Evolutionary conservation across 1,140 invertebrate species (phyloP).

Genomic region (Formica exsecta): DNA sequence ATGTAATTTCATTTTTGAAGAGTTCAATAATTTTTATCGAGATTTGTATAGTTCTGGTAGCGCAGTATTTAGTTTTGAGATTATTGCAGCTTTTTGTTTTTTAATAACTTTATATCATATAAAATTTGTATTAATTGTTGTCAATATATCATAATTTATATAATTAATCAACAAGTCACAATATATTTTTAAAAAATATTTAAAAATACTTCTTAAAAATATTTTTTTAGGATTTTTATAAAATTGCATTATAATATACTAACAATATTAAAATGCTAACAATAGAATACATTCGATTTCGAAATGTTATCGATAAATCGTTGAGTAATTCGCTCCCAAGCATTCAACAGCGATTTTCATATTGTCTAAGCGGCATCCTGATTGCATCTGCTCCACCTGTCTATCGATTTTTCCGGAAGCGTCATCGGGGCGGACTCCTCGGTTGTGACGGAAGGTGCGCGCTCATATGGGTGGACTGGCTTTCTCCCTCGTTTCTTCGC

Average conservation of each 20-base stretch:
- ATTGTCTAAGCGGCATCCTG: constrained; percentile 37
- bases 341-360: constrained; percentile 2
- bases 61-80: not conserved
- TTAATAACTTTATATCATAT: not conserved
- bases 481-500: constrained; percentile 64
- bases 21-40: too few relatives aligned
- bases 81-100: not conserved
- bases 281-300: not conserved
- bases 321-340: not conserved
- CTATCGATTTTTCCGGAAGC: constrained; percentile 78
- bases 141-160: not conserved
- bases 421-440: constrained; percentile 33
- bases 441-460: constrained; percentile 66
- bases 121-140: not conserved
- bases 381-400: constrained; percentile 75
- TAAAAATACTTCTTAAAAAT: too few relatives aligned
- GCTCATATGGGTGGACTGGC: constrained; percentile 69
- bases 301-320: not conserved
- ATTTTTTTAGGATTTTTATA: too few relatives aligned
- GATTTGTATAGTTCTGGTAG: not conserved
- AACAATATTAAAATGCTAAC: too few relatives aligned
- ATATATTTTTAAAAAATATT: too few relatives aligned
- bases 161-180: too few relatives aligned
- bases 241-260: too few relatives aligned
- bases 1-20: not conserved